Conservation (phyloP, 2,888 invertebrate species). For the Ectemnius continuus region DNA sequence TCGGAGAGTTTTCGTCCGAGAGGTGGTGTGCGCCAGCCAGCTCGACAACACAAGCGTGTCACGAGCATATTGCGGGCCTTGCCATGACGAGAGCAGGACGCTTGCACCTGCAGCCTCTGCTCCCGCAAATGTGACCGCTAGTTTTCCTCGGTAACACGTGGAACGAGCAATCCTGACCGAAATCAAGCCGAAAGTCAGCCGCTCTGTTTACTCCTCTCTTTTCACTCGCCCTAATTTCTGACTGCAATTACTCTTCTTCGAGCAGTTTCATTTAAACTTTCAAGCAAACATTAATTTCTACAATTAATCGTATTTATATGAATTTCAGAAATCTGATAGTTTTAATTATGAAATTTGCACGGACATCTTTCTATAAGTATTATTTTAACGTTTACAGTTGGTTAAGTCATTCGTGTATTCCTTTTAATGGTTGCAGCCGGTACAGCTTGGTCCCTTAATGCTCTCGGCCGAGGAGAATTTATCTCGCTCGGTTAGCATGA, state of each 20-base stretch:
- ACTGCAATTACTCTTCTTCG: too few species aligned
- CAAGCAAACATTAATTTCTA: too few species aligned
- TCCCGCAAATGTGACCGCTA: conserved; percentile 2
- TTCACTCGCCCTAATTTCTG: too few species aligned
- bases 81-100: conserved; percentile 13
- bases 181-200: too few species aligned
- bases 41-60: conserved; percentile 41
- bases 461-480: conserved; percentile 41
- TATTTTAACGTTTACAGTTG: conserved; percentile 12
- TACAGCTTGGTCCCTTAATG: conserved; percentile 22
- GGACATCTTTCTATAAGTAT: too few species aligned
- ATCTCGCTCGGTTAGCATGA: conserved; percentile 39
- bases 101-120: conserved; percentile 17
- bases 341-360: too few species aligned
- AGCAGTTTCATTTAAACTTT: too few species aligned
- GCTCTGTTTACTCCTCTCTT: too few species aligned
- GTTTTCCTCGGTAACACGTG: conserved; percentile 3
- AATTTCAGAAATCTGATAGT: too few species aligned
- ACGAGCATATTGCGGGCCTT: conserved; percentile 38
- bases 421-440: conserved; percentile 15
- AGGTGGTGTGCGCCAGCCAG: conserved; percentile 42
- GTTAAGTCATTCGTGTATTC: conserved; percentile 18
- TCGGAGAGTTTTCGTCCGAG: conserved; percentile 31
- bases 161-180: too few species aligned
- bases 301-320: too few species aligned